Evolutionary conservation across 2,888 invertebrate genomes (phyloP).

Genomic region (Onthophagus sagittarius): DNA sequence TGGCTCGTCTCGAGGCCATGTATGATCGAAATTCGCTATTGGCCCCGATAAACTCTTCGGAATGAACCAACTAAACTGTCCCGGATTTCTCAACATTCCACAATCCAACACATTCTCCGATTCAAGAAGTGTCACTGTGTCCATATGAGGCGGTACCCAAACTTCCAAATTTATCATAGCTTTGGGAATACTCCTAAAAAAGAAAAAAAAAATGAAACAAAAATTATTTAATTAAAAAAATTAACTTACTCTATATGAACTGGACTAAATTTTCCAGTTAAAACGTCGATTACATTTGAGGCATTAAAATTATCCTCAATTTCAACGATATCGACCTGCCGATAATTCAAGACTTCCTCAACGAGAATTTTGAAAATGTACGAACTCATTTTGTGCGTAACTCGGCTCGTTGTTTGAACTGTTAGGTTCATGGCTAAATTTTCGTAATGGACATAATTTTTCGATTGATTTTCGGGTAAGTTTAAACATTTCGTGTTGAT

Average conservation of each 20-base stretch:
- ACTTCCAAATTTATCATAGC: conserved; percentile 67
- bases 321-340: conserved; percentile 45
- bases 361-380: conserved; percentile 58
- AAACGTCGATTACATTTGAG: conserved; percentile 40
- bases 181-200: conserved; percentile 36
- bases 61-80: conserved; percentile 64
- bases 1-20: conserved; percentile 35
- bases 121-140: conserved; percentile 49
- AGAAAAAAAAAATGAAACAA: not conserved
- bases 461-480: conserved; percentile 38
- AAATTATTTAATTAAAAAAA: conserved; percentile 3
- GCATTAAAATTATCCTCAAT: conserved; percentile 49
- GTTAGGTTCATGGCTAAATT: conserved; percentile 47
- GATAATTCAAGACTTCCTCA: conserved; percentile 50
- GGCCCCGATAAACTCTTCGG: conserved; percentile 47
- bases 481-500: no score
- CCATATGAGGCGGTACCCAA: conserved; percentile 63
- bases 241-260: conserved; percentile 37
- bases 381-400: conserved; percentile 56
- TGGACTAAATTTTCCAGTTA: conserved; percentile 27
- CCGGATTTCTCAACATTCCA: conserved; percentile 54
- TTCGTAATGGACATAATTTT: conserved; percentile 47
- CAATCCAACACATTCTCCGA: conserved; percentile 49
- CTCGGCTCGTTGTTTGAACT: conserved; percentile 54
- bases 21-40: conserved; percentile 35